Evolutionary conservation across 2,888 invertebrate species (phyloP).

Genomic region (Drosophila emarginata): DNA sequence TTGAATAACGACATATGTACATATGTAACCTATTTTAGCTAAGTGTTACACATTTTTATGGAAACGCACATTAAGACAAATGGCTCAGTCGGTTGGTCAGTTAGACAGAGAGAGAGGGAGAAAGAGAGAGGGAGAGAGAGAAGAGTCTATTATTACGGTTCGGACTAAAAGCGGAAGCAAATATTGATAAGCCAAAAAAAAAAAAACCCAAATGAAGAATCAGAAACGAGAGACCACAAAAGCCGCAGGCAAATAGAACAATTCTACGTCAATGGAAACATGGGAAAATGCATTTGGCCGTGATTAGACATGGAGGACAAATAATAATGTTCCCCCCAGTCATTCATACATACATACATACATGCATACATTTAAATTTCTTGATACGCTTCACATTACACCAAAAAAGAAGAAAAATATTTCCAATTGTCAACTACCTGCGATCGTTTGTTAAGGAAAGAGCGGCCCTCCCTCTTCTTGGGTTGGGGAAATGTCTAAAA

Average conservation of each 20-base stretch:
- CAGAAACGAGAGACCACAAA: conserved; percentile 42
- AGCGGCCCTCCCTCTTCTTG: conserved; percentile 23
- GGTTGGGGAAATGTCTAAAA: conserved; percentile 47
- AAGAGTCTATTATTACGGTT: not conserved
- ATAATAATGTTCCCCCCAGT: conserved; percentile 15
- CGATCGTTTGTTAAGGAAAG: conserved; percentile 10
- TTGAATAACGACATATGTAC: no score
- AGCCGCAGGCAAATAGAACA: conserved; percentile 57
- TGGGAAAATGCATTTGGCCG: conserved; percentile 50
- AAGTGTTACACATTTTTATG: no score
- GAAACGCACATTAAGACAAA: not conserved
- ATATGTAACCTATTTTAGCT: no score
- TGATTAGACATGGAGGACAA: conserved; percentile 44
- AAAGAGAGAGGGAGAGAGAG: no score
- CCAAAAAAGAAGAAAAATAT: not conserved
- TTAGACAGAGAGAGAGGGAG: not conserved
- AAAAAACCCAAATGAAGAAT: conserved; percentile 18
- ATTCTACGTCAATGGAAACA: conserved; percentile 32
- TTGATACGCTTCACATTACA: conserved; percentile 39
- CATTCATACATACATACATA: not conserved
- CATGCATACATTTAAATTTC: conserved; percentile 23
- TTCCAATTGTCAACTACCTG: conserved; percentile 75
- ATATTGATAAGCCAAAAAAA: conserved; percentile 61
- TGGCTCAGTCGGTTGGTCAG: not conserved
- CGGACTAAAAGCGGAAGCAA: conserved; percentile 57